A percentile compares a stretch with the other conserved stretches of the same genome.
phyloP scores from a whole-genome alignment of 2,888 invertebrate genomes.

The Scaptomyza caliginosa region DNA sequence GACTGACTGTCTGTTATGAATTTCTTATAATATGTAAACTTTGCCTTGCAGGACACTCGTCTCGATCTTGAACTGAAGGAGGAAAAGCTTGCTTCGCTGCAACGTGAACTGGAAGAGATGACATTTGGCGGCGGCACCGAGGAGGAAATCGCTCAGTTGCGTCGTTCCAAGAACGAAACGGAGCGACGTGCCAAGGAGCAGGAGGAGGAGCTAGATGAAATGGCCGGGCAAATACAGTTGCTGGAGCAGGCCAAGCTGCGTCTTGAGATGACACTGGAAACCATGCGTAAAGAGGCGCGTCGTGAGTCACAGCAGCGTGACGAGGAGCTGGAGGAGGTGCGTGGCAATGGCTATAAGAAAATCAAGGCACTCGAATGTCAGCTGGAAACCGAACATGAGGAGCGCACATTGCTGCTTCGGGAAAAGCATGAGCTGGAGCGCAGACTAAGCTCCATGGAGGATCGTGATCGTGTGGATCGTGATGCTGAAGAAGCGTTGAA shows the following conservation, averaged over 20 bases:
- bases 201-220: slow-evolving; percentile 97
- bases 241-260: slow-evolving; percentile 96
- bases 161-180: slow-evolving; percentile 93
- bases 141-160: slow-evolving; percentile 92
- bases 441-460: slow-evolving; percentile 91
- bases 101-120: slow-evolving; percentile 93
- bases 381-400: slow-evolving; percentile 96
- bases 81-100: slow-evolving; percentile 91
- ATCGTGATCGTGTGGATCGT: slow-evolving; percentile 89
- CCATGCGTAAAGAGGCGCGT: slow-evolving; percentile 94
- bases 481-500: slow-evolving; percentile 89
- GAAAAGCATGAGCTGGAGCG: slow-evolving; percentile 97
- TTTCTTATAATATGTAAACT: neutral
- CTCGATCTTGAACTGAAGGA: slow-evolving; percentile 95
- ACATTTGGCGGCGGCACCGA: slow-evolving; percentile 92
- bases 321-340: slow-evolving; percentile 96
- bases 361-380: slow-evolving; percentile 95
- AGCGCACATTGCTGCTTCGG: slow-evolving; percentile 92
- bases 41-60: slow-evolving; percentile 88
- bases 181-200: slow-evolving; percentile 93
- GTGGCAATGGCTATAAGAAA: slow-evolving; percentile 95
- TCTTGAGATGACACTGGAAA: slow-evolving; percentile 96
- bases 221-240: slow-evolving; percentile 94
- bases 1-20: neutral
- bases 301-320: slow-evolving; percentile 95